These are phyloP conservation scores for Echinops telfairi DNA, from an alignment of 2,113 vertebrate species.

Conservation along the genomic window DNA sequence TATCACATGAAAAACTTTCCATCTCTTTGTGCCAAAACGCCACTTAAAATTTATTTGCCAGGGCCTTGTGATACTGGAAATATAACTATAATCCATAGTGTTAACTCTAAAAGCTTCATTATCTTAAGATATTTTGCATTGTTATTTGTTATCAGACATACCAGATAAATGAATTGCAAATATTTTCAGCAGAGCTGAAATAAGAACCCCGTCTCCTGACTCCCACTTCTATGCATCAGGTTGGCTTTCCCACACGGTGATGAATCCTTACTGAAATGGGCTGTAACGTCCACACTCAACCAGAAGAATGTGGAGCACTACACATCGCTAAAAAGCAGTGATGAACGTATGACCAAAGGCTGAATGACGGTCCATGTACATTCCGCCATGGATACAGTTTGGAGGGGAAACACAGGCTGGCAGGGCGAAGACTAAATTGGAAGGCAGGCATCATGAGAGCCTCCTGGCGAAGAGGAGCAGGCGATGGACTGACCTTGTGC, in stretches of 20 bases:
- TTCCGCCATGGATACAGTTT: too few relatives aligned
- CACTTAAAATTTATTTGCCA: constrained; percentile 49
- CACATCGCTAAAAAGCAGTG: too few relatives aligned
- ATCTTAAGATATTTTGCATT: constrained; percentile 42
- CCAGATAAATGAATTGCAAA: constrained; percentile 4
- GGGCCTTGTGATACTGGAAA: background rate
- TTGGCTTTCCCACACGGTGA: background rate
- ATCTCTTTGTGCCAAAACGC: constrained; percentile 53
- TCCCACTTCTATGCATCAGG: background rate
- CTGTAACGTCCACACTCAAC: background rate
- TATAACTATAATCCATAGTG: constrained; percentile 25
- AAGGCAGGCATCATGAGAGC: background rate
- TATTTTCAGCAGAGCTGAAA: constrained; percentile 29
- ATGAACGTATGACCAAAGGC: too few relatives aligned
- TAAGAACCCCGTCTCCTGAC: background rate
- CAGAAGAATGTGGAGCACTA: background rate
- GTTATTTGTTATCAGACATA: constrained; percentile 44
- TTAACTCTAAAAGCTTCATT: constrained; percentile 39
- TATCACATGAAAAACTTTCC: background rate
- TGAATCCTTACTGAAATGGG: background rate
- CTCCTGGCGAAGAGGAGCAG: background rate
- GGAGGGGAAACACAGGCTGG: background rate
- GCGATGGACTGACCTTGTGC: background rate
- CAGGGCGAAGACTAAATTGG: background rate
- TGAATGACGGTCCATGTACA: too few relatives aligned